Conservation (phyloP, 1,140 invertebrate species). For the Calliopsis andreniformis region DNA sequence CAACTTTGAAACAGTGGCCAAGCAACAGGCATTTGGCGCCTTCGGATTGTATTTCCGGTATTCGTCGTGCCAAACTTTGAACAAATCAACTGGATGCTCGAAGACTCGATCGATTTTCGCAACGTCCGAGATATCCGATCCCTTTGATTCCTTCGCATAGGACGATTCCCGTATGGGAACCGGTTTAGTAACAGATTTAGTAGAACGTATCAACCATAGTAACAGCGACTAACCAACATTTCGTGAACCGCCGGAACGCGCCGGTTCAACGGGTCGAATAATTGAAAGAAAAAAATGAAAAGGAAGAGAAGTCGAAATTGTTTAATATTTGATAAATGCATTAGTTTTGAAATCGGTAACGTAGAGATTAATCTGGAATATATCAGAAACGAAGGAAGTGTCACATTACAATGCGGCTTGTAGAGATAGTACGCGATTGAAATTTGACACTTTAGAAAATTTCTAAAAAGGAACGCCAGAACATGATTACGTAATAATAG, state of each 20-base stretch:
- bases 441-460: not conserved
- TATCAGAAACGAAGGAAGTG: not conserved
- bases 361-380: not conserved
- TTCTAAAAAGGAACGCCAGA: not conserved
- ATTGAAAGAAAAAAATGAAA: not conserved
- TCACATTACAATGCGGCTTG: not conserved
- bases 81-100: conserved; percentile 79
- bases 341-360: not conserved
- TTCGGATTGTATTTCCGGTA: conserved; percentile 64
- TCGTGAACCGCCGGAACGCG: not conserved
- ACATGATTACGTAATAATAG: not conserved
- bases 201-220: not conserved
- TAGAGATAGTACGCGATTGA: not conserved
- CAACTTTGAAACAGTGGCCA: conserved; percentile 80
- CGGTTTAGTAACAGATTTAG: conserved; percentile 2
- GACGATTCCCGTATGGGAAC: not conserved
- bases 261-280: no score
- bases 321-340: no score
- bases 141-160: conserved; percentile 29
- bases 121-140: conserved; percentile 57
- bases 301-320: not conserved
- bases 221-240: not conserved
- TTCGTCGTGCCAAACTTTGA: conserved; percentile 77
- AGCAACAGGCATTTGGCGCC: conserved; percentile 74
- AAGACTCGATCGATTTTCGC: conserved; percentile 70